Base-by-base conservation (phyloP, 2,888 invertebrate species). In the Gerris lacustris region DNA sequence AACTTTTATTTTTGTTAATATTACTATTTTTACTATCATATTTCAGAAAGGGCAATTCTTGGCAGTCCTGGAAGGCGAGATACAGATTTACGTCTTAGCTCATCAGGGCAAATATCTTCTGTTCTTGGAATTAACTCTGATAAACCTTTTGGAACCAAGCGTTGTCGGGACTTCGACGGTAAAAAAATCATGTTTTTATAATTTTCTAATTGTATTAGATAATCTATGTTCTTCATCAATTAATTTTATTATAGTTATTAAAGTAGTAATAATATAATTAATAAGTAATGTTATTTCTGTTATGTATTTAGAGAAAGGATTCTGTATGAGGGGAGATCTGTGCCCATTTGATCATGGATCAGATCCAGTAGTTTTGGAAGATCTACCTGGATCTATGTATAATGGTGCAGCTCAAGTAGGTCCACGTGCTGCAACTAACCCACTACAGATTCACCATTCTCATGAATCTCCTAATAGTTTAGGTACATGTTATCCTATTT, bases 291-390 rank as follows among this genome's bases (percentile, higher is more conserved):
- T 31, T 31, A 2, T 4, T 31, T 31, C 31, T 31, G 31, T 31
- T 31, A 31, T 31, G 4, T 31, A 4, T 75, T 74, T 67, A 74
- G 73, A 95, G 80, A 93, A 93, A 78, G 96, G 96, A 1, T 94
- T 91, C 80, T 99, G 99, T 81, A 94, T 97, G 87, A 86, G 93
- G 5, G 98, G 98, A 0, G 98, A 98, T 80, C 86, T 94, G 73
- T 99, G 99, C 80, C 94, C 92, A 6, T 99, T 88, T 85, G 97
- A 98, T 82, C 98, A 99, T 83, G 98, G 98, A 6, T 86, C 88
- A 0, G 97, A 98, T 81, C 97, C 98, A 0, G 93, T 99, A 0
- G 94, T 98, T 2, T 83, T 98, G 45, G 96, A 96, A 78, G 94
- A 95, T 79, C 87, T 75, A 6, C 73, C 70, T 18, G 69, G 70